Base-by-base conservation (phyloP, 1,140 invertebrate species). In the Drosophila dunni region DNA sequence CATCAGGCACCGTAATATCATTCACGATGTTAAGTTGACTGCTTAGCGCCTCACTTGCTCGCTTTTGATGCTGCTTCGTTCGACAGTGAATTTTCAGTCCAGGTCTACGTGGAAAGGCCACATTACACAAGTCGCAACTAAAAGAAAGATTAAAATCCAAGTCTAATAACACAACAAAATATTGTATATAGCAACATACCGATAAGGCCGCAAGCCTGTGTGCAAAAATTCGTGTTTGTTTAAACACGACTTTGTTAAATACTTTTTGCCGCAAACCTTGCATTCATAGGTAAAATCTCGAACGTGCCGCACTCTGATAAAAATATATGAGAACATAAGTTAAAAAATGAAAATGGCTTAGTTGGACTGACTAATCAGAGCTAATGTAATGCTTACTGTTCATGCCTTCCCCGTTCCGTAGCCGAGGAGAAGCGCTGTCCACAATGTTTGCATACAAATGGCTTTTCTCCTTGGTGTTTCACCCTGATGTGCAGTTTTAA, bases 381-480 rank as follows among this genome's bases (percentile, higher is more conserved):
- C 2, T 11, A n/a, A 10, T 24, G 40, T 11, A 0, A 40, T 34
- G 3, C 38, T 53, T 9, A 75, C 72, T 29, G 24, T 29, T 29
- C 24, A 29, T 29, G 24, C 24, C 24, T 29, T 29, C 24, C 24
- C 24, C 24, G 24, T 29, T 29, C 24, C 24, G 24, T 29, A 4
- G 24, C 24, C 24, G 24, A 29, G 24, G 3, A 76, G 15, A 81
- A 81, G 8, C 11, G 40, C 10, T n/a, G 3, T 1, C 34, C 48
- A 20, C 79, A 81, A n/a, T 76, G 72, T 15, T 46, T 56, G 15
- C 79, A 81, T 7, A 40, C 46, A 8, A 61, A 81, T 1, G 79
- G 79, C 20, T 7, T 40, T 36, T 81, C 79, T 4, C 79, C 79
- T 9, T 67, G 13, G n/a, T 80, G 79, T 1, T 54, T 68, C 0